Conservation (phyloP, 2,797 vertebrate species). For the Tachyglossus aculeatus region DNA sequence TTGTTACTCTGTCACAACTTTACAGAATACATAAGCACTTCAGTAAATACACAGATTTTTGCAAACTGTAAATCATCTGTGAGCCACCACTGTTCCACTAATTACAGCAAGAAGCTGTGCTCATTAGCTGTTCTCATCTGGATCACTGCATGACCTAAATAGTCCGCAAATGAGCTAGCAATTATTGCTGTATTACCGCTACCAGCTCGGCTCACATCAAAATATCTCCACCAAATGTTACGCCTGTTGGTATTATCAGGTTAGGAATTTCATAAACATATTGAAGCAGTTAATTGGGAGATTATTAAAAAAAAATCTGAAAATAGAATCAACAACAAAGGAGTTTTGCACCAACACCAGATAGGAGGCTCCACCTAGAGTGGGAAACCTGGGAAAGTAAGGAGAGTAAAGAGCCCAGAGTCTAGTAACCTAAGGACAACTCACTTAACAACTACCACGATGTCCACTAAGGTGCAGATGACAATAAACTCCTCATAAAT, state of each 20-base stretch:
- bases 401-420: no score
- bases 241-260: constrained; percentile 84
- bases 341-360: constrained; percentile 63
- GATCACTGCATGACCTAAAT: constrained; percentile 92
- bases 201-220: constrained; percentile 82
- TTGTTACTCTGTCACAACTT: constrained; percentile 63
- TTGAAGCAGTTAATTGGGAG: constrained; percentile 84
- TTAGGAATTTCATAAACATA: constrained; percentile 82
- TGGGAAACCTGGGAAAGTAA: constrained; percentile 55
- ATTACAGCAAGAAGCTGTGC: constrained; percentile 93
- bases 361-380: constrained; percentile 64
- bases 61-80: constrained; percentile 87
- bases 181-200: constrained; percentile 89
- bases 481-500: no score
- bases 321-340: constrained; percentile 69
- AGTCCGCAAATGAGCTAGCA: constrained; percentile 91
- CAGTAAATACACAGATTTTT: constrained; percentile 76
- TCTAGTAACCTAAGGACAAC: no score
- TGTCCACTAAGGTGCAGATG: no score
- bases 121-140: constrained; percentile 94
- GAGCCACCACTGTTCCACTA: constrained; percentile 87
- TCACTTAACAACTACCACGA: no score
- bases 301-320: constrained; percentile 73
- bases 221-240: constrained; percentile 87
- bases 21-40: constrained; percentile 70